These are phyloP conservation scores for Brienomyrus brachyistius DNA, from an alignment of 2,113 vertebrate genomes.

Conservation along the genomic window DNA sequence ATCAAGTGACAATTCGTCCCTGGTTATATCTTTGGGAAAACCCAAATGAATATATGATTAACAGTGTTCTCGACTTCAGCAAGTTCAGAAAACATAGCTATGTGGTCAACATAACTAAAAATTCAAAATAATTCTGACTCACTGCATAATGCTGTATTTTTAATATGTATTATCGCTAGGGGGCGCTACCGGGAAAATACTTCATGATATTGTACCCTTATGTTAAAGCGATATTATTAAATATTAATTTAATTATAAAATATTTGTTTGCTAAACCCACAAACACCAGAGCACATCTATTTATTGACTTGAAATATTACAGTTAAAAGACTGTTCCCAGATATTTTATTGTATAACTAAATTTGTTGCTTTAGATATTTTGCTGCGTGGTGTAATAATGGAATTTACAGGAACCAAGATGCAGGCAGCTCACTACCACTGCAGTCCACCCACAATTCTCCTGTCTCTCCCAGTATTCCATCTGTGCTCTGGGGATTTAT, in stretches of 20 bases:
- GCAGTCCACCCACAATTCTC: constrained; percentile 53
- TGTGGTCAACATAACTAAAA: neutral
- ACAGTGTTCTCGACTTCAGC: neutral
- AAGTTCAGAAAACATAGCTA: neutral
- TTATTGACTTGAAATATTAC: neutral
- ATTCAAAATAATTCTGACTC: neutral
- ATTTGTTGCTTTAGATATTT: constrained; percentile 33
- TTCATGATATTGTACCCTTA: neutral
- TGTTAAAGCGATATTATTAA: neutral
- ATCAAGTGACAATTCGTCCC: neutral
- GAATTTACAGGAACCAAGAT: constrained; percentile 58
- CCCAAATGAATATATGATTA: neutral
- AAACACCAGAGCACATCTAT: neutral
- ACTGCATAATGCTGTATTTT: neutral
- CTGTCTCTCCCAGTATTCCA: constrained; percentile 55
- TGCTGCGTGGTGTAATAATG: constrained; percentile 50
- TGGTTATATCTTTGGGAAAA: neutral
- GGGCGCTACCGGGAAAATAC: neutral
- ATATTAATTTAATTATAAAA: neutral
- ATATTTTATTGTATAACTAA: neutral
- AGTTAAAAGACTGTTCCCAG: neutral
- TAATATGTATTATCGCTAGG: neutral
- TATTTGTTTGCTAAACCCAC: neutral
- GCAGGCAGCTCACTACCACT: constrained; percentile 42
- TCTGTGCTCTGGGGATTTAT: constrained; percentile 42